Evolutionary conservation across 2,888 invertebrate genomes (phyloP), one percentile per base, ranked within the genome.

Genomic region (Pyralis farinalis): DNA sequence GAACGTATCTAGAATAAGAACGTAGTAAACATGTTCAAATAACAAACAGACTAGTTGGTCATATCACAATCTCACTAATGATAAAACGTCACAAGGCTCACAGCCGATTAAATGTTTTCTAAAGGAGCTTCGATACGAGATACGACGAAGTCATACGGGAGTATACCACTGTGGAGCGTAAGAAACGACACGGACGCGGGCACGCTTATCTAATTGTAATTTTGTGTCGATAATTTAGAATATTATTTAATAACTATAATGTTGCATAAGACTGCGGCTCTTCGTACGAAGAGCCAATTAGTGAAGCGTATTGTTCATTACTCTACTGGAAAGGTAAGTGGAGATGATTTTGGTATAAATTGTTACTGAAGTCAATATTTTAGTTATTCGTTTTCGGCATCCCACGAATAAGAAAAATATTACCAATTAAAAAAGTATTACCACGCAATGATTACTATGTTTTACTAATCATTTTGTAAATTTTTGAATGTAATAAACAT

Each of bases 271-370:
- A 63, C 79, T 1, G 69, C 74, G 50, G 63, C 65, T 63, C 64
- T 82, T 50, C 77, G 77, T 5, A 47, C 67, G 48, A 78, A 62
- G 66, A 69, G 69, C 43, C 61, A 65, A 34, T 56, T 71, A 22
- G 46, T 76, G 39, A 77, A 71, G 52, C 72, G 72, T 52, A 55
- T 78, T 21, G 68, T 73, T 21, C 73, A 60, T 47, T 83, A 73
- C 63, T 86, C 86, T 1, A 69, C 81, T 9, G 50, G 71, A 4
- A 78, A 73, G 77, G 83, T 83, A 60, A 62, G 74, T 42, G 7
- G 6, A 12, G 16, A 16, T 16, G 4, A n/a, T n/a, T n/a, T n/a
- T n/a, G n/a, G n/a, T n/a, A n/a, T n/a, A n/a, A n/a, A n/a, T n/a
- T n/a, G n/a, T n/a, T n/a, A n/a, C n/a, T n/a, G n/a, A n/a, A n/a